Percentiles rank a stretch among this genome's conserved stretches.
Conservation (phyloP, 2,113 vertebrate species). For the Petrocephalus microphthalmus region DNA sequence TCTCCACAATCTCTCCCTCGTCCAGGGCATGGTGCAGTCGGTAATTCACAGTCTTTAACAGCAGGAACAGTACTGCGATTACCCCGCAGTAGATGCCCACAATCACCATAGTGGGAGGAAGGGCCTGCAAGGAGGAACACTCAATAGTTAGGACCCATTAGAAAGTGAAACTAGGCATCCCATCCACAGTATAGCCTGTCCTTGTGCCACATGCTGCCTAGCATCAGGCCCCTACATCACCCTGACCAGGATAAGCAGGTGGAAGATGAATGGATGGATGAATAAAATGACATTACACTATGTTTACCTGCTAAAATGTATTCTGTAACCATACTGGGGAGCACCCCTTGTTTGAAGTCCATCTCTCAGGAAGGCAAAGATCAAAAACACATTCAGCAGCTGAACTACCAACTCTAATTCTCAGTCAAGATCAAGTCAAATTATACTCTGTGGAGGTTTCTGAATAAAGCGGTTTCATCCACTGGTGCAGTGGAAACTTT, state of each 20-base stretch:
- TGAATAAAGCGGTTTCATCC: neutral
- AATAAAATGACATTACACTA: neutral
- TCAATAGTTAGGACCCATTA: neutral
- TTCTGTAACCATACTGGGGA: neutral
- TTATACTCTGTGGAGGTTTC: neutral
- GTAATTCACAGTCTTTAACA: conserved; percentile 94
- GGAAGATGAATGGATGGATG: neutral
- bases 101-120: conserved; percentile 93
- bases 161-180: neutral
- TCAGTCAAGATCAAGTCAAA: neutral
- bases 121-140: conserved; percentile 62
- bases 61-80: conserved; percentile 85
- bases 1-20: conserved; percentile 91
- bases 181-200: neutral
- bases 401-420: neutral
- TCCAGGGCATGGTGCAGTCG: conserved; percentile 91
- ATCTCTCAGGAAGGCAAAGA: neutral
- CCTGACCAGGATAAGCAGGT: neutral
- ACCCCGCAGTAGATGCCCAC: conserved; percentile 95
- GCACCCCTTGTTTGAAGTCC: neutral
- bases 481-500: neutral
- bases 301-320: neutral
- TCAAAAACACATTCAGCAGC: neutral
- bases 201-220: neutral
- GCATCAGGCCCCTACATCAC: neutral